phyloP scores from a whole-genome alignment of 2,797 vertebrate species.

The Mus minutoides region DNA sequence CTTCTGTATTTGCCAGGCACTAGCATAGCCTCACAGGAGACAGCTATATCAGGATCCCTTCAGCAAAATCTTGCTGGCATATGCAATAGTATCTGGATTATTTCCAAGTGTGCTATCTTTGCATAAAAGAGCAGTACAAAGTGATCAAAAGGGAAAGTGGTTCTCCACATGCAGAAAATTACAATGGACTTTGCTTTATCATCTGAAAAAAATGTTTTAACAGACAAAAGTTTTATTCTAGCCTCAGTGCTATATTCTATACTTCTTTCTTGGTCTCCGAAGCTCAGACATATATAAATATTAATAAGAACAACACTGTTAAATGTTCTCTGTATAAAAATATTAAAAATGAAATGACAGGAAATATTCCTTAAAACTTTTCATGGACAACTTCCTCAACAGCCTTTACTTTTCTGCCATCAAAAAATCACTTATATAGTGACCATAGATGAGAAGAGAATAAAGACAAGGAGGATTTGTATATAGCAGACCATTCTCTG shows the following conservation, averaged over 20 bases:
- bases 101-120: not conserved
- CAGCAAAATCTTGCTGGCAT: too few relatives aligned
- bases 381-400: not conserved
- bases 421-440: not conserved
- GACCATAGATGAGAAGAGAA: not conserved
- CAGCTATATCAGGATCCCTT: too few relatives aligned
- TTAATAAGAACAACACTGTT: not conserved
- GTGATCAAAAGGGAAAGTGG: not conserved
- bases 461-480: not conserved
- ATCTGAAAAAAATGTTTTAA: not conserved
- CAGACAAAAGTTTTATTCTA: not conserved
- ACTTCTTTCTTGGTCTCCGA: not conserved
- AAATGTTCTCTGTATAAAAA: not conserved
- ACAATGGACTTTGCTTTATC: not conserved
- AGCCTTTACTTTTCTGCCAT: not conserved
- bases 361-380: not conserved
- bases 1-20: too few relatives aligned
- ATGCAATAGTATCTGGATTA: too few relatives aligned
- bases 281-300: not conserved
- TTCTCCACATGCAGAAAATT: not conserved
- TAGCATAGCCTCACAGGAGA: too few relatives aligned
- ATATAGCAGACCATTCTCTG: not conserved
- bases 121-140: not conserved
- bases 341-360: not conserved
- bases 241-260: not conserved